Evolutionary conservation across 1,140 invertebrate genomes (phyloP), one percentile per base, ranked within the genome.

Genomic region (Agrilus planipennis): DNA sequence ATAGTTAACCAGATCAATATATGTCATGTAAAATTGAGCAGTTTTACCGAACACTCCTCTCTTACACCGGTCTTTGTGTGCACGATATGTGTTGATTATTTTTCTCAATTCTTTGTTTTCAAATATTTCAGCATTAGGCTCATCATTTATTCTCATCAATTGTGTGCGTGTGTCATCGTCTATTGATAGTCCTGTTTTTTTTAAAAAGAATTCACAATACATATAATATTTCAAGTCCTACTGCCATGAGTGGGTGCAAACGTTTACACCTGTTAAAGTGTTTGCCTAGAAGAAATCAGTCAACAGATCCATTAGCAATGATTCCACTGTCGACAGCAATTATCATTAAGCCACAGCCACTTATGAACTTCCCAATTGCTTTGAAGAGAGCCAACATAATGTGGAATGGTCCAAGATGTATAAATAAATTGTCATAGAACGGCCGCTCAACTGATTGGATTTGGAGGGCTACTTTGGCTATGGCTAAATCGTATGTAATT

Each of bases 1-100:
- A n/a, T 34, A 4, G 5, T 34, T 14, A 17, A 34, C 15, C 16
- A 34, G 15, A 34, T 34, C 6, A 6, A 34, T 34, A 16, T 34
- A 34, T 3, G 14, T 34, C 4, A 34, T 20, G n/a, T 17, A 34
- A 17, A 17, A 34, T 34, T 34, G 15, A 4, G 32, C 4, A 6
- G 32, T 34, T 34, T 52, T 55, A 9, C 51, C 49, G 45, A 39
- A 25, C 2, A 44, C 43, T 9, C 52, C 52, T n/a, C 45, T 45
- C 1, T 46, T 12, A 29, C 21, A 49, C 41, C 44, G 32, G 44
- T 50, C 18, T 12, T 46, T 41, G 18, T 39, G 48, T 21, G 38
- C 40, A 17, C 28, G 7, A 11, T 51, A 51, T 7, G 44, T 30
- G 41, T 41, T 35, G 5, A 50, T 14, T 12, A 56, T 12, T 40